phyloP scores from a whole-genome alignment of 2,113 vertebrate species.

The Nesogale talazaci region DNA sequence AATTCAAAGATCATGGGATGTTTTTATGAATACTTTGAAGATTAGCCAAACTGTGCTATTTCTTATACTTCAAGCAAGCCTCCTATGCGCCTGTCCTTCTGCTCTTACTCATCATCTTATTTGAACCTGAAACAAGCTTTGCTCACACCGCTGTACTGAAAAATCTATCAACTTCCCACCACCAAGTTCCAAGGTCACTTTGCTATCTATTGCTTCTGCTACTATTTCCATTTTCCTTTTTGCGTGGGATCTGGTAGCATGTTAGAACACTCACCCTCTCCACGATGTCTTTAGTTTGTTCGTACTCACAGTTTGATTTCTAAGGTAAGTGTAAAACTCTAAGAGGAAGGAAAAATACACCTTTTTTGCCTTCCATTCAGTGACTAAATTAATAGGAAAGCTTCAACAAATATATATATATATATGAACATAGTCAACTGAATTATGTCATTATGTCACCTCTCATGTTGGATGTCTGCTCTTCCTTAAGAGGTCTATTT shows the following conservation, averaged over 20 bases:
- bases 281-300: not conserved
- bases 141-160: not conserved
- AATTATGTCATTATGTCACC: not conserved
- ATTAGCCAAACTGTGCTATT: not conserved
- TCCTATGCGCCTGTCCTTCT: not conserved
- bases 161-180: not conserved
- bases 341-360: not conserved
- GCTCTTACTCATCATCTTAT: not conserved
- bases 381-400: not conserved
- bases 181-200: not conserved
- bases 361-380: not conserved
- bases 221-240: not conserved
- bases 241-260: not conserved
- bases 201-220: not conserved
- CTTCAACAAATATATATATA: not conserved
- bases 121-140: not conserved
- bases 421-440: not conserved
- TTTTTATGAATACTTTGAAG: too few relatives aligned
- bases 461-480: not conserved
- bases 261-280: not conserved
- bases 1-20: too few relatives aligned
- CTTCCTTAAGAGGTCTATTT: not conserved
- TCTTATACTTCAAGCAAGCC: not conserved
- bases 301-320: not conserved
- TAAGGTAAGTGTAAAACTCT: not conserved